Conservation (phyloP, 2,113 vertebrate genomes). For the Garra rufa region DNA sequence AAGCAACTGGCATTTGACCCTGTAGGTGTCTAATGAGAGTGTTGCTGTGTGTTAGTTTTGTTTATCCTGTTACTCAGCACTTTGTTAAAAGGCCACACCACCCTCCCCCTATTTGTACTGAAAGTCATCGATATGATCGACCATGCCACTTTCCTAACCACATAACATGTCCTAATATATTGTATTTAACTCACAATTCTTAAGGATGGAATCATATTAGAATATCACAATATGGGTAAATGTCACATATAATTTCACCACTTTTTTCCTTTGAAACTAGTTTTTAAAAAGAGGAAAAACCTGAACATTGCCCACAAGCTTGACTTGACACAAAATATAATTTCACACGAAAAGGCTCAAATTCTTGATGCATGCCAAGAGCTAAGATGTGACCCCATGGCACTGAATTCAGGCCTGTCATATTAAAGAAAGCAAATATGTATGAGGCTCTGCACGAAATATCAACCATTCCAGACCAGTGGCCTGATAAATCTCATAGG, state of each 20-base stretch:
- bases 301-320: neutral
- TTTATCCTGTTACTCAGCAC: neutral
- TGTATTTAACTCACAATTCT: neutral
- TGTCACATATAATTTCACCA: neutral
- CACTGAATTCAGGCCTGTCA: conserved; percentile 19
- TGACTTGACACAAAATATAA: conserved; percentile 1
- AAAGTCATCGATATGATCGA: neutral
- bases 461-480: conserved; percentile 30
- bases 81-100: neutral
- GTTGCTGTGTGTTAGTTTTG: neutral
- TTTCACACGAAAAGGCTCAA: neutral
- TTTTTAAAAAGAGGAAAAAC: neutral
- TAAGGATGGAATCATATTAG: neutral
- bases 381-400: conserved; percentile 7
- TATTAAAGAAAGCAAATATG: conserved; percentile 28
- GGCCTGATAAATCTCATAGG: neutral
- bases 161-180: neutral
- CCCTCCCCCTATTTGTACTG: neutral
- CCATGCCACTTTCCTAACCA: too few species aligned
- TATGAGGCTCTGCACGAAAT: neutral
- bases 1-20: neutral
- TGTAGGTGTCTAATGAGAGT: neutral
- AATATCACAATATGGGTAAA: neutral
- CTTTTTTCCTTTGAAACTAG: too few species aligned
- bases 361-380: conserved; percentile 2